A percentile compares a stretch with the other conserved stretches of the same genome.
phyloP scores from a whole-genome alignment of 2,113 vertebrate genomes.

The Plecotus auritus region DNA sequence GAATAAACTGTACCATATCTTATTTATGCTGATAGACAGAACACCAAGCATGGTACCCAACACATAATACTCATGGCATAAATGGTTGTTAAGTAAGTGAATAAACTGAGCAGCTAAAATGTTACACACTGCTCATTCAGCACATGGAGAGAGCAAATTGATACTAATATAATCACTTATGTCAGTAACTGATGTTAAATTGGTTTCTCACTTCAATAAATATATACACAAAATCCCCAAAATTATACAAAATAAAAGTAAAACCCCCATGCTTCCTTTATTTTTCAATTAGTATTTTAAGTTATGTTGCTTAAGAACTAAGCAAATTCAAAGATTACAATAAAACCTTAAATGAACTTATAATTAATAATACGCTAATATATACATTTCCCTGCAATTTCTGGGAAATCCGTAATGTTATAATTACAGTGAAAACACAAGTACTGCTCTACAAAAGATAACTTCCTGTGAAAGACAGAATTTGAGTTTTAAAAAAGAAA shows the following conservation, averaged over 20 bases:
- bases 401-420: not conserved
- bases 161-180: not conserved
- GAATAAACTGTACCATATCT: not conserved
- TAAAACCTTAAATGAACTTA: not conserved
- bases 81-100: not conserved
- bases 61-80: not conserved
- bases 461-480: not conserved
- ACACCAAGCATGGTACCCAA: not conserved
- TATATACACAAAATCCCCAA: not conserved
- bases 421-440: not conserved
- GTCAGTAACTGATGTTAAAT: not conserved
- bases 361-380: not conserved
- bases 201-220: not conserved
- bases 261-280: not conserved
- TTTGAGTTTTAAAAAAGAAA: not conserved
- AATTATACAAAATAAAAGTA: conserved; percentile 10
- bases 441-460: not conserved
- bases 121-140: not conserved
- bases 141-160: not conserved
- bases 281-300: conserved; percentile 3
- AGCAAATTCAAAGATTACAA: not conserved
- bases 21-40: not conserved
- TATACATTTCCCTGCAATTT: not conserved
- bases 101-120: not conserved
- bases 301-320: not conserved